These are phyloP conservation scores for Nipponacmea schrenckii DNA, from an alignment of 2,888 invertebrate genomes.

Conservation along the genomic window DNA sequence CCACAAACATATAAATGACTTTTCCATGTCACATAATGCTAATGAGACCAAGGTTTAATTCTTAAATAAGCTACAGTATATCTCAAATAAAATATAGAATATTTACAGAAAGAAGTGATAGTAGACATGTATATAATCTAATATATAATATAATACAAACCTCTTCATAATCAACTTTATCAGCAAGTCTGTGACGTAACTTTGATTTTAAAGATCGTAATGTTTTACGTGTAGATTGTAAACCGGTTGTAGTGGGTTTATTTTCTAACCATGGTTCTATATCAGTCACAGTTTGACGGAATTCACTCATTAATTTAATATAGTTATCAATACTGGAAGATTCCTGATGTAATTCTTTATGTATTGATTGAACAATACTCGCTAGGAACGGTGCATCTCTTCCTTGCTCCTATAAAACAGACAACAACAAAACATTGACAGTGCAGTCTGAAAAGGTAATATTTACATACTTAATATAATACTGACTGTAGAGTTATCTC, in stretches of 20 bases:
- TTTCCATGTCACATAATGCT: too few relatives aligned
- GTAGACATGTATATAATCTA: too few relatives aligned
- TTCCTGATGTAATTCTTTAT: slow-evolving; percentile 47
- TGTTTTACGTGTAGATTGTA: slow-evolving; percentile 46
- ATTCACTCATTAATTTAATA: slow-evolving; percentile 40
- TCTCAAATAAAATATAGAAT: too few relatives aligned
- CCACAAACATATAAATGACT: too few relatives aligned
- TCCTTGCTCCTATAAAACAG: slow-evolving; percentile 44
- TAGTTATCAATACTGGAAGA: slow-evolving; percentile 44
- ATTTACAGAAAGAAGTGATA: too few relatives aligned
- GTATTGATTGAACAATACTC: slow-evolving; percentile 46
- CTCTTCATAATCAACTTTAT: slow-evolving; percentile 61
- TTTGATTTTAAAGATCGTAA: slow-evolving; percentile 56
- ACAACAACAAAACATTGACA: background rate
- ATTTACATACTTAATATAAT: background rate
- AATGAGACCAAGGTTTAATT: too few relatives aligned
- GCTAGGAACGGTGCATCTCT: slow-evolving; percentile 49
- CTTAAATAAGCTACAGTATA: too few relatives aligned
- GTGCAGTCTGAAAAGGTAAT: background rate
- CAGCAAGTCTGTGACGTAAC: slow-evolving; percentile 58
- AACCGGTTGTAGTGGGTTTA: slow-evolving; percentile 44
- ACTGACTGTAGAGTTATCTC: too few relatives aligned
- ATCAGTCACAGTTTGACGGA: slow-evolving; percentile 36
- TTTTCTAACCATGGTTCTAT: slow-evolving; percentile 55
- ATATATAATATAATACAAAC: too few relatives aligned